Evolutionary conservation across 2,888 invertebrate species (phyloP), one percentile per base, ranked within the genome.

Genomic region (Mythimna vitellina): DNA sequence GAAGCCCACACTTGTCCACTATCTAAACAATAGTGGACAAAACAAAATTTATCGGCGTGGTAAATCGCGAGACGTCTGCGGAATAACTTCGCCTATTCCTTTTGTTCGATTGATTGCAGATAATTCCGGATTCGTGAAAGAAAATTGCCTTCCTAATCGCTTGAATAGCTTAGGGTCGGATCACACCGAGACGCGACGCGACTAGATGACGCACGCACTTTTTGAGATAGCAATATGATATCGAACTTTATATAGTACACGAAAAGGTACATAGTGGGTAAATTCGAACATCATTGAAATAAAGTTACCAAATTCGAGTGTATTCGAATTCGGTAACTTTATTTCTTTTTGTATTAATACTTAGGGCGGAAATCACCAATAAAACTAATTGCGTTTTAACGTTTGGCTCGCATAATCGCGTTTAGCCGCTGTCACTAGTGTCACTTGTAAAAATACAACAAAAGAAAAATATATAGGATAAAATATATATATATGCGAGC

Each of bases 91-190:
- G 90, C 83, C 89, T 89, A 87, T 91, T 92, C 90, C 89, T 89
- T 92, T 93, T 93, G 93, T 93, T 89, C 93, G 92, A 95, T 95
- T 93, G 94, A 95, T 95, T 92, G 93, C 90, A 90, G 92, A 94
- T 94, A 92, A 94, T 94, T 92, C 91, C 89, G 89, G 88, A 89
- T 91, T 92, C 90, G 89, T 88, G 84, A 86, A 86, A 89, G 90
- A 89, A 91, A 92, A 93, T 92, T 92, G 90, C 91, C 89, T 90
- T 90, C 86, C 82, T 86, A 86, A 84, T 78, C 83, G 75, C 76
- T 75, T 80, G 84, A 85, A 86, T 86, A 85, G 86, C 79, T 85
- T 38, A 60, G 22, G 60, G 38, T 38, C 6, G 14, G 60, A 1
- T 8, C 38, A 60, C 38, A 38, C 8, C 0, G 60, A 22, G 60